These are phyloP conservation scores for Syncerus caffer DNA, from an alignment of 2,797 vertebrate species.

Conservation along the genomic window DNA sequence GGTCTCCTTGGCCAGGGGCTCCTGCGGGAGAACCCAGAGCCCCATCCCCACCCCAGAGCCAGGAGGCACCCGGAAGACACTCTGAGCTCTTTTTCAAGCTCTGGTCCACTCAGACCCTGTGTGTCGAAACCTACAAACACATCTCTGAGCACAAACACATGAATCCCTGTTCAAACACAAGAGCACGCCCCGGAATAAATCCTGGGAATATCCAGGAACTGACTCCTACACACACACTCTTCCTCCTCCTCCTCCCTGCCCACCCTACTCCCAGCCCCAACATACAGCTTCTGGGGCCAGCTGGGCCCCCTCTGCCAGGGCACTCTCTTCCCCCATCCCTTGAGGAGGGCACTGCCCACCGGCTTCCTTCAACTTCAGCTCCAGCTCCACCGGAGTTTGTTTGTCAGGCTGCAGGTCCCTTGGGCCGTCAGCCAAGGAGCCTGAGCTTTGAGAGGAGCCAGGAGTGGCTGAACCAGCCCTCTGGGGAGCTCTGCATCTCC, in stretches of 20 bases:
- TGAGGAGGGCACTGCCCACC: neutral
- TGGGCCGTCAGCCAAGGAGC: constrained; percentile 44
- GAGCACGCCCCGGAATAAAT: neutral
- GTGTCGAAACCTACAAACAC: neutral
- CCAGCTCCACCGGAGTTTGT: constrained; percentile 41
- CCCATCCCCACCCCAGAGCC: neutral
- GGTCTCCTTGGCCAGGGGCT: neutral
- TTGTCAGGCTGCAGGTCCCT: constrained; percentile 59
- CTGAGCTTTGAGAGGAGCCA: neutral
- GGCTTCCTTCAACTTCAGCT: neutral
- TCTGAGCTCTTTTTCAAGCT: neutral
- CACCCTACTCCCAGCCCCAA: neutral
- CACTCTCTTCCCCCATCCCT: constrained; percentile 50
- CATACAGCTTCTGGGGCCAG: constrained; percentile 59
- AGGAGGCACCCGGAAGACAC: neutral
- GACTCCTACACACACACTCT: neutral
- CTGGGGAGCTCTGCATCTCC: neutral
- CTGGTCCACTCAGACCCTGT: neutral
- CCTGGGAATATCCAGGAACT: neutral
- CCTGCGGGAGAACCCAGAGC: neutral
- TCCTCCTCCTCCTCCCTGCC: neutral
- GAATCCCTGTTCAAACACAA: neutral
- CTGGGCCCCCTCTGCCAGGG: neutral
- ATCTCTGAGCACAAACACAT: neutral
- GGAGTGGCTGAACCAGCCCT: constrained; percentile 25